phyloP scores from a whole-genome alignment of 1,140 invertebrate genomes.

The Zaprionus ornatus region DNA sequence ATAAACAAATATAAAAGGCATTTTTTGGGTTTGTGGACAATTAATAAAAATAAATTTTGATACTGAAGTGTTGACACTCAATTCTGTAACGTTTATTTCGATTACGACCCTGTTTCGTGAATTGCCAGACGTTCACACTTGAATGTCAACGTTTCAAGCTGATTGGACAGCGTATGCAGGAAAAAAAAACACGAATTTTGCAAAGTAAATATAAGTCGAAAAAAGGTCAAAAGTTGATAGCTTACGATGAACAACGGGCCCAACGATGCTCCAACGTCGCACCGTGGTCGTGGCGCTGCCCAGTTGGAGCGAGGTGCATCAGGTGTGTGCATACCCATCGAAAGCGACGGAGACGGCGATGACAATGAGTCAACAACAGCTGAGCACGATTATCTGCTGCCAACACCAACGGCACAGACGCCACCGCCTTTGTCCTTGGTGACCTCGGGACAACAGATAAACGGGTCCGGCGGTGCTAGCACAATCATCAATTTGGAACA shows the following conservation, averaged over 20 bases:
- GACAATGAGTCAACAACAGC: constrained; percentile 76
- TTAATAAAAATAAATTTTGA: background rate
- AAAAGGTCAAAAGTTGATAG: constrained; percentile 7
- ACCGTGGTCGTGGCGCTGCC: constrained; percentile 29
- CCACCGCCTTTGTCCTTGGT: constrained; percentile 23
- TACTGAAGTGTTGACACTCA: background rate
- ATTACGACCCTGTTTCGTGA: background rate
- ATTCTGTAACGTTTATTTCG: constrained; percentile 14
- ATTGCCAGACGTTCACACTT: constrained; percentile 1
- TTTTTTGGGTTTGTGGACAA: background rate
- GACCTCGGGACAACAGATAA: constrained; percentile 33
- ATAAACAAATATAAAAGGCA: background rate
- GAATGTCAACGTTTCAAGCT: constrained; percentile 36
- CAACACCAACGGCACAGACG: constrained; percentile 22
- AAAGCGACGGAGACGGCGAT: constrained; percentile 53
- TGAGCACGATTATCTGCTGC: constrained; percentile 63
- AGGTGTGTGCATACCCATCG: constrained; percentile 60
- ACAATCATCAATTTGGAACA: constrained; percentile 55
- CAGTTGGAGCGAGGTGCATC: constrained; percentile 12
- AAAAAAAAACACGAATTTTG: constrained; percentile 26
- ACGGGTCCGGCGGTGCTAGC: constrained; percentile 14
- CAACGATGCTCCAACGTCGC: constrained; percentile 50
- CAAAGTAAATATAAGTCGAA: constrained; percentile 17
- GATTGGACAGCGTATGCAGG: constrained; percentile 29
- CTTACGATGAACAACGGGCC: constrained; percentile 58